Conservation (phyloP, 1,140 invertebrate species). For the Pentalonia nigronervosa region DNA sequence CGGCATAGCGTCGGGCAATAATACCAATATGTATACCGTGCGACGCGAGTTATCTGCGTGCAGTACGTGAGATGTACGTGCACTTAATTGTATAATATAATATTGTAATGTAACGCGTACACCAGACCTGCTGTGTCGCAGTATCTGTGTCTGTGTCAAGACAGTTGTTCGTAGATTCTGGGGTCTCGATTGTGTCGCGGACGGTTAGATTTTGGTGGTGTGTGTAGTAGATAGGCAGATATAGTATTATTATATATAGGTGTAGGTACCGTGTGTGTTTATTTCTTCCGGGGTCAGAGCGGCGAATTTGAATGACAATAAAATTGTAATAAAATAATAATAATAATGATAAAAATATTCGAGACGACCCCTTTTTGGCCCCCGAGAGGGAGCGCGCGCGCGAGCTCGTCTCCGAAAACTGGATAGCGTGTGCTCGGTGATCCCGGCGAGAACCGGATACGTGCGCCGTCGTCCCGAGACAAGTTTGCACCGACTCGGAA, state of each 20-base stretch:
- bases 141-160: background rate
- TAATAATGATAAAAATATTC: background rate
- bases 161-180: background rate
- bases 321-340: background rate
- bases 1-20: slow-evolving; percentile 28
- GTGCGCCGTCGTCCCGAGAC: too few relatives aligned
- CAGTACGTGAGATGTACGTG: slow-evolving; percentile 6
- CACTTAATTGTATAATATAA: background rate
- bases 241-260: background rate
- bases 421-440: slow-evolving; percentile 42
- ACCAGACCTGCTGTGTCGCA: background rate
- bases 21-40: background rate
- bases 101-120: background rate
- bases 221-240: background rate
- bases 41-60: background rate
- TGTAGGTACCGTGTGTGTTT: background rate
- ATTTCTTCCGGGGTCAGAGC: background rate
- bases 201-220: background rate
- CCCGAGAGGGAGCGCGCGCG: background rate
- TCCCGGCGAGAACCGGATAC: background rate
- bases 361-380: background rate
- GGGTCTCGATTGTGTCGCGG: background rate
- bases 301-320: background rate
- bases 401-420: slow-evolving; percentile 22
- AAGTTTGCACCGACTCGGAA: background rate